Conservation (phyloP, 1,140 invertebrate species). For the Cotesia typhae region DNA sequence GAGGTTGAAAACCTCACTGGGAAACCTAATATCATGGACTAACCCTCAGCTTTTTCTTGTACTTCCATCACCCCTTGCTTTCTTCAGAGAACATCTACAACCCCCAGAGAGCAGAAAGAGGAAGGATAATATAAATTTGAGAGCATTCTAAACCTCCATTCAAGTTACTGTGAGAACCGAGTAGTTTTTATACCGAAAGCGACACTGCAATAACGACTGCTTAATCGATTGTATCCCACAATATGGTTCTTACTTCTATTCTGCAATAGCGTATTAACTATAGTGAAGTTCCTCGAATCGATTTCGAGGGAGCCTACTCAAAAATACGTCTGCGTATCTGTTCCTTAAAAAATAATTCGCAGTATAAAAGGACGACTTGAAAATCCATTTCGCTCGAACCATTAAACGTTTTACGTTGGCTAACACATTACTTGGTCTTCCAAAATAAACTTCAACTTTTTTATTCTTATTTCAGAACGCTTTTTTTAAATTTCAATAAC, state of each 20-base stretch:
- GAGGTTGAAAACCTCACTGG: conserved; percentile 65
- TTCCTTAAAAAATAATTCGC: conserved; percentile 3
- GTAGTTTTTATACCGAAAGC: too few species aligned
- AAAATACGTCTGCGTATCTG: too few species aligned
- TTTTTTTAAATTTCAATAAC: background rate
- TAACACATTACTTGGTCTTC: conserved; percentile 48
- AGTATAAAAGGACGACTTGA: conserved; percentile 44
- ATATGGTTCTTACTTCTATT: background rate
- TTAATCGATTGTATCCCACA: conserved; percentile 33
- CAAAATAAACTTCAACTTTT: conserved; percentile 47
- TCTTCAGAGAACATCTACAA: conserved; percentile 2
- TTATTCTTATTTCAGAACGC: conserved; percentile 31
- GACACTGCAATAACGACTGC: background rate
- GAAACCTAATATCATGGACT: conserved; percentile 64
- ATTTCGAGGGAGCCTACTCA: background rate
- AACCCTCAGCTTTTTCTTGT: conserved; percentile 21
- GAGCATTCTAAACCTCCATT: background rate
- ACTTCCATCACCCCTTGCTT: conserved; percentile 15
- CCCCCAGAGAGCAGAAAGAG: background rate
- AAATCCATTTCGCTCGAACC: conserved; percentile 55
- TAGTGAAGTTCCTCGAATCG: conserved; percentile 6
- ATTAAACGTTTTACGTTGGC: conserved; percentile 54
- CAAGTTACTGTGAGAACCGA: background rate
- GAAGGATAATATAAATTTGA: background rate
- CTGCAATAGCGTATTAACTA: background rate